Conservation (phyloP, 2,113 vertebrate genomes). For the Ciconia stormi region DNA sequence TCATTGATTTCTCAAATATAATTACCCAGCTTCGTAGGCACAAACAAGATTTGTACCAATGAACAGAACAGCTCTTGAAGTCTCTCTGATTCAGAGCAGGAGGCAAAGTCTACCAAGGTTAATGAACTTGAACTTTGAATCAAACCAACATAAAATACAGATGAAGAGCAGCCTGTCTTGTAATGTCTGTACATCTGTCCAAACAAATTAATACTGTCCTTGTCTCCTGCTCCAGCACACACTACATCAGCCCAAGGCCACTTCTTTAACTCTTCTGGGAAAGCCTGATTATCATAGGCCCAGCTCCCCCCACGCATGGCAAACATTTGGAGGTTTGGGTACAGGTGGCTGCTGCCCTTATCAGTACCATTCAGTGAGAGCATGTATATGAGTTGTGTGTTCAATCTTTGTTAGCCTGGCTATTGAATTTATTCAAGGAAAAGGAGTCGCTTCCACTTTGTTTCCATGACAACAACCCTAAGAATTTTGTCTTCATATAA, state of each 20-base stretch:
- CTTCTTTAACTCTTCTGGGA: neutral
- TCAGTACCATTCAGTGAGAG: neutral
- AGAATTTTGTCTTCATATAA: slow-evolving; percentile 66
- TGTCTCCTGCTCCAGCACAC: neutral
- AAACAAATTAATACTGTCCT: neutral
- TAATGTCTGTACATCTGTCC: neutral
- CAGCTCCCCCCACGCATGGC: rapidly evolving
- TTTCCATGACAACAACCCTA: slow-evolving; percentile 76
- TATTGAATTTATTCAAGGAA: slow-evolving; percentile 61
- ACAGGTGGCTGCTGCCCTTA: neutral
- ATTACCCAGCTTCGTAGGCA: neutral
- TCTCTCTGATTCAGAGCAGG: neutral
- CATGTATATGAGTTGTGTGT: neutral
- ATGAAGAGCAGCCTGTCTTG: neutral
- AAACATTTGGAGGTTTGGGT: neutral
- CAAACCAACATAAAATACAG: neutral
- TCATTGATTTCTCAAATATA: neutral
- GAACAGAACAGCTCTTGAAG: neutral
- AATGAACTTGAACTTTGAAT: neutral
- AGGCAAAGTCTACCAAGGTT: neutral
- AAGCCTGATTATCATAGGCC: neutral
- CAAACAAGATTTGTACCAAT: neutral
- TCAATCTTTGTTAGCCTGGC: slow-evolving; percentile 42
- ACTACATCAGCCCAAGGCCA: neutral
- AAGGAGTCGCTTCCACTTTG: slow-evolving; percentile 43